Percentiles rank a stretch among this genome's conserved stretches.
phyloP scores from a whole-genome alignment of 2,113 vertebrate species.

The Callipepla squamata region DNA sequence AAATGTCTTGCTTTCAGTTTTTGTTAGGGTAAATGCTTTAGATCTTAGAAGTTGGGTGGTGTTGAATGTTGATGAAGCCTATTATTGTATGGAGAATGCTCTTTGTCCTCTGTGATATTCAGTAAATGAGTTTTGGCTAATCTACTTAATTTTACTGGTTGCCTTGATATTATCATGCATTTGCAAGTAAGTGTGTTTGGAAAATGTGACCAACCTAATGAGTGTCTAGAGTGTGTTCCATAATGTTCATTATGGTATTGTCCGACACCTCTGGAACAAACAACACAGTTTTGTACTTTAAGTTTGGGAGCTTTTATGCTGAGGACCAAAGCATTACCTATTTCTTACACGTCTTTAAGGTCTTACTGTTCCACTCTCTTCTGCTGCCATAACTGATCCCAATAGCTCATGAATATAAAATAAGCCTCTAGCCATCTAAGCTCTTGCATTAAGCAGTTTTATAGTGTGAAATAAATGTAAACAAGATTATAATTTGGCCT shows the following conservation, averaged over 20 bases:
- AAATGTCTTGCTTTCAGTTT: background rate
- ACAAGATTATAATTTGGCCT: background rate
- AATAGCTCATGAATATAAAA: background rate
- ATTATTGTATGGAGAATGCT: background rate
- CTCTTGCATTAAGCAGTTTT: background rate
- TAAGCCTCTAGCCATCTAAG: background rate
- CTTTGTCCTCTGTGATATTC: background rate
- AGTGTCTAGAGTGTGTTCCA: background rate
- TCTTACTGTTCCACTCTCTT: background rate
- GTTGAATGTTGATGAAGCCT: background rate
- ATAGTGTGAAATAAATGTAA: conserved; percentile 8
- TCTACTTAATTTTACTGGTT: background rate
- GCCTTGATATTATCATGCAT: background rate
- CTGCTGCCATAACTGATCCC: background rate
- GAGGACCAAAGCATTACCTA: background rate
- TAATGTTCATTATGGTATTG: background rate
- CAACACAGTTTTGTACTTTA: background rate
- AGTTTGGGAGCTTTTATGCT: background rate
- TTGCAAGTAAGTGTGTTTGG: background rate
- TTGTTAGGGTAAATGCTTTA: background rate
- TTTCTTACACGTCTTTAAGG: background rate
- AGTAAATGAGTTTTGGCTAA: background rate
- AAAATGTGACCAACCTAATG: background rate
- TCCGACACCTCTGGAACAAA: background rate
- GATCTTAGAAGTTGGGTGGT: background rate